Evolutionary conservation across 2,113 vertebrate species (phyloP).

Genomic region (Syngnathoides biaculeatus): DNA sequence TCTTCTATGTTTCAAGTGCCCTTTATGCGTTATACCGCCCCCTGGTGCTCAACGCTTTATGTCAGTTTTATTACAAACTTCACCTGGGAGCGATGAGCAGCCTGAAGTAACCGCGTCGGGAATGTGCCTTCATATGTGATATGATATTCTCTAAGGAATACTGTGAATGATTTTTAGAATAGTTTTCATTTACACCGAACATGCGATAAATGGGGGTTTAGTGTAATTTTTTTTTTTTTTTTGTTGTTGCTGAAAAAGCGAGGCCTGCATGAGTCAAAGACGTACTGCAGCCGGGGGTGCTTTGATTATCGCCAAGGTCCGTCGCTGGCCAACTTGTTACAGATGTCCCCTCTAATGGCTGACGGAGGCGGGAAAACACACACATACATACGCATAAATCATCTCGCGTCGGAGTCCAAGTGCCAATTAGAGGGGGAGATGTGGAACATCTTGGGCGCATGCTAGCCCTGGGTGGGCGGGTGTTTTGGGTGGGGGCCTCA

Average conservation of each 20-base stretch:
- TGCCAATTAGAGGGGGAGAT: slow-evolving; percentile 72
- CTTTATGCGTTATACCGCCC: too few species aligned
- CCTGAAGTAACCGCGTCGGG: too few species aligned
- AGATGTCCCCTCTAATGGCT: slow-evolving; percentile 75
- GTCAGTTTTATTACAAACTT: too few species aligned
- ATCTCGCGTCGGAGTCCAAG: slow-evolving; percentile 67
- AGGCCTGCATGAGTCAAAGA: slow-evolving; percentile 41
- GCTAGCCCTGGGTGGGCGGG: slow-evolving; percentile 33
- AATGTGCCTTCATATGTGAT: too few species aligned
- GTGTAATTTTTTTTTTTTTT: slow-evolving; percentile 10
- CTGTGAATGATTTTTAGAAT: too few species aligned
- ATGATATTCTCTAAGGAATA: too few species aligned
- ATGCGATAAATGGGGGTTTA: background rate
- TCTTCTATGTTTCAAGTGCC: too few species aligned
- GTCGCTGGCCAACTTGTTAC: slow-evolving; percentile 70
- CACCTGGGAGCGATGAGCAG: too few species aligned
- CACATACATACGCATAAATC: slow-evolving; percentile 66
- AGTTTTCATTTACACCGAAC: background rate
- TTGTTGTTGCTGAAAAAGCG: slow-evolving; percentile 35
- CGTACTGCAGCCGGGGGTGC: slow-evolving; percentile 29
- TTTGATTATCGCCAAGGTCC: slow-evolving; percentile 55
- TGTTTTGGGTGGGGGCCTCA: slow-evolving; percentile 29
- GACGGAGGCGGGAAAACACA: slow-evolving; percentile 66
- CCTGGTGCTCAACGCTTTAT: too few species aligned
- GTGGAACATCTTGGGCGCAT: slow-evolving; percentile 69